phyloP scores from a whole-genome alignment of 2,888 invertebrate species.

The Acrocyrtus sp. region DNA sequence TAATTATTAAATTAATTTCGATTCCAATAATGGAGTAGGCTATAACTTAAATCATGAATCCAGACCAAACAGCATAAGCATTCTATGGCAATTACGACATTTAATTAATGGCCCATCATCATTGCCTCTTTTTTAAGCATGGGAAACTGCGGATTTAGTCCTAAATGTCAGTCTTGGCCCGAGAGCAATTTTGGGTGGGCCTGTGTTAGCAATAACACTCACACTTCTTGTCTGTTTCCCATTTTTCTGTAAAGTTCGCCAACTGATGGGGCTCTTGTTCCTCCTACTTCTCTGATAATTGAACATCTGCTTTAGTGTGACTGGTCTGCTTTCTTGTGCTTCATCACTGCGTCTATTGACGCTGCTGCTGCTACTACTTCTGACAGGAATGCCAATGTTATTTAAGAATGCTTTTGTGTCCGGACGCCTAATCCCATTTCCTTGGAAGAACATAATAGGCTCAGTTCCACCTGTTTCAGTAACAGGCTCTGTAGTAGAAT shows the following conservation, averaged over 20 bases:
- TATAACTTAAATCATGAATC: no score
- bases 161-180: conserved; percentile 50
- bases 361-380: not conserved
- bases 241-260: no score
- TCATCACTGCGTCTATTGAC: conserved; percentile 8
- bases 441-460: conserved; percentile 43
- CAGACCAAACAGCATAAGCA: no score
- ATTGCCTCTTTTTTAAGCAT: no score
- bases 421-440: conserved; percentile 41
- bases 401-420: conserved; percentile 25
- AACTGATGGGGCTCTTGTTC: conserved; percentile 37
- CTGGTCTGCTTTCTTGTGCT: conserved; percentile 21
- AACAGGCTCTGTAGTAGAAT: not conserved
- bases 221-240: no score
- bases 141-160: conserved; percentile 28
- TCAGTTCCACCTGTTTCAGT: not conserved
- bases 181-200: conserved; percentile 48
- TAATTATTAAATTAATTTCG: no score
- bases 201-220: conserved; percentile 26
- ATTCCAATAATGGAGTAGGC: no score
- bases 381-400: conserved; percentile 14
- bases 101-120: no score
- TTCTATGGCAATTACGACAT: no score
- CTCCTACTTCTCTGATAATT: conserved; percentile 52
- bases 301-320: conserved; percentile 42